A percentile compares a stretch with the other conserved stretches of the same genome.
These are phyloP conservation scores for Dermatemys mawii DNA, from an alignment of 2,113 vertebrate species.

Conservation along the genomic window DNA sequence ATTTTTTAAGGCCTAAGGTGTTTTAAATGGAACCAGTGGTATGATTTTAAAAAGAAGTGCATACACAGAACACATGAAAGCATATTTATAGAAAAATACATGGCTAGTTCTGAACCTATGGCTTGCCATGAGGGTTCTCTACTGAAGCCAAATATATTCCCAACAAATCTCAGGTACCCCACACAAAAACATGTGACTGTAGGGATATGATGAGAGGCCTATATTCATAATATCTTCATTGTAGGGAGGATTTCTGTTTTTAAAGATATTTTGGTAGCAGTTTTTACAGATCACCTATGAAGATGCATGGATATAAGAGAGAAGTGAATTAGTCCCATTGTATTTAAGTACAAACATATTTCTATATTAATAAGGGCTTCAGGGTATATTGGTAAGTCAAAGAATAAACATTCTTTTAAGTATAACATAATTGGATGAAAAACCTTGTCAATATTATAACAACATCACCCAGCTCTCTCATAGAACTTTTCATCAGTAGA, in stretches of 20 bases:
- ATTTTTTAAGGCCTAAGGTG: not conserved
- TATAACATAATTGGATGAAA: not conserved
- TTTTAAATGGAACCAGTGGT: not conserved
- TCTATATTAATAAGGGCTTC: not conserved
- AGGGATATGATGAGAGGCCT: not conserved
- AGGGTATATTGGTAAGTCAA: fast-evolving
- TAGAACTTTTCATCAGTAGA: not conserved
- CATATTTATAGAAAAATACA: not conserved
- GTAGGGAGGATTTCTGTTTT: not conserved
- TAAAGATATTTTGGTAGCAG: not conserved
- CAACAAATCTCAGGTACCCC: not conserved
- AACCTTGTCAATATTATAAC: not conserved
- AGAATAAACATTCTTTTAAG: not conserved
- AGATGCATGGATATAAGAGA: not conserved
- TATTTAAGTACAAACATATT: not conserved
- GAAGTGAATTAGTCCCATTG: not conserved
- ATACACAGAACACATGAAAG: not conserved
- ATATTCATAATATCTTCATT: not conserved
- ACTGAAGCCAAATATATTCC: not conserved
- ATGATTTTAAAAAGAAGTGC: not conserved
- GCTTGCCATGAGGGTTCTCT: not conserved
- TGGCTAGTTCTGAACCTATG: not conserved
- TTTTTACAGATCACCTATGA: constrained; percentile 17
- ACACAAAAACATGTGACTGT: not conserved
- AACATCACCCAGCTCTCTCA: not conserved